phyloP scores from a whole-genome alignment of 2,888 invertebrate genomes.

The Tetranychus piercei region DNA sequence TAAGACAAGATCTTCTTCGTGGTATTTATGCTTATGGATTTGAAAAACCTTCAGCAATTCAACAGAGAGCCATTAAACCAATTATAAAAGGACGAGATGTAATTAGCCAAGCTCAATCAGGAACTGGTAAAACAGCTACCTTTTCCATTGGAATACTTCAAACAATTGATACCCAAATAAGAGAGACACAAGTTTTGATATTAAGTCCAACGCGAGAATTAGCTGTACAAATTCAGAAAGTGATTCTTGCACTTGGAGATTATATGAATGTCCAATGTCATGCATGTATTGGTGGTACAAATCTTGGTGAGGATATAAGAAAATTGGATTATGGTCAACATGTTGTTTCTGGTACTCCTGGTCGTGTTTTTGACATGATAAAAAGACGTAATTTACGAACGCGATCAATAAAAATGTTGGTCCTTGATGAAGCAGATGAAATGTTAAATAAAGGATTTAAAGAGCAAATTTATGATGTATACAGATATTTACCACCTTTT shows the following conservation, averaged over 20 bases:
- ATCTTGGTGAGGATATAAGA: conserved; percentile 94
- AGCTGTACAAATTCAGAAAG: conserved; percentile 93
- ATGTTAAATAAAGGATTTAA: conserved; percentile 89
- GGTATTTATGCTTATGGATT: conserved; percentile 98
- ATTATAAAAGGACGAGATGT: conserved; percentile 93
- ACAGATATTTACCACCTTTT: conserved; percentile 76
- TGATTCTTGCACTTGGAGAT: conserved; percentile 81
- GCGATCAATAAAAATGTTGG: conserved; percentile 78
- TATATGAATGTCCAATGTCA: conserved; percentile 97
- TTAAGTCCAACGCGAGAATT: conserved; percentile 91
- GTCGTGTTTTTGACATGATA: conserved; percentile 75
- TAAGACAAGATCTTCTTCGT: conserved; percentile 77
- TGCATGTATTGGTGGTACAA: conserved; percentile 99
- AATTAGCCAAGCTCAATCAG: conserved; percentile 95
- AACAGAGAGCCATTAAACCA: conserved; percentile 86
- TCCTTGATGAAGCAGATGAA: conserved; percentile 48
- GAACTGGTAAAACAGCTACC: conserved; percentile 97
- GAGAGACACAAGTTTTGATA: conserved; percentile 49
- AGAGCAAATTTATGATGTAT: conserved; percentile 98
- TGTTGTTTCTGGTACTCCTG: conserved; percentile 95
- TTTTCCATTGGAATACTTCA: conserved; percentile 92
- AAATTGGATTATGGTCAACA: conserved; percentile 94
- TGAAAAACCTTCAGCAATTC: conserved; percentile 95
- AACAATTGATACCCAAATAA: conserved; percentile 67
- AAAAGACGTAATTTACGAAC: conserved; percentile 61